A percentile compares a stretch with the other conserved stretches of the same genome.
These are phyloP conservation scores for Heliconius nattereri DNA, from an alignment of 1,140 invertebrate genomes.

Conservation along the genomic window DNA sequence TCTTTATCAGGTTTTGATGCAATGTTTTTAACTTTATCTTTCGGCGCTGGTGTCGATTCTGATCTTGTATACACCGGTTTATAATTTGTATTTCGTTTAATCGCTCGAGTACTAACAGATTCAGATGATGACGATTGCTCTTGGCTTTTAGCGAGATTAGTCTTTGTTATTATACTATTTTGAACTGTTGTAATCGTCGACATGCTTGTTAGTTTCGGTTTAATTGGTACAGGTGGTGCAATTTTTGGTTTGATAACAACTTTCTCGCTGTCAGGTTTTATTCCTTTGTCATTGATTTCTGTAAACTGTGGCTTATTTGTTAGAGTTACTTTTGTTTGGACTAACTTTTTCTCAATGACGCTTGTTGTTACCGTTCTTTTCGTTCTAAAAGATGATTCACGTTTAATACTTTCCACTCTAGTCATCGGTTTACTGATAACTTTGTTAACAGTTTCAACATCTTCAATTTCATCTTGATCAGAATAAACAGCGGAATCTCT, in stretches of 20 bases:
- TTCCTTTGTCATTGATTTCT: conserved; percentile 38
- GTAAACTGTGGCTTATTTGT: conserved; percentile 47
- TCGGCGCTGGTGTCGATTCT: conserved; percentile 52
- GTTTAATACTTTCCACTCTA: conserved; percentile 62
- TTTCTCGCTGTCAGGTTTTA: conserved; percentile 31
- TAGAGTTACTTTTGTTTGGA: conserved; percentile 47
- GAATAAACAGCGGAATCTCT: conserved; percentile 93
- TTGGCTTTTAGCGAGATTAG: conserved; percentile 45
- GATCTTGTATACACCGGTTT: conserved; percentile 52
- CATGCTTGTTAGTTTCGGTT: conserved; percentile 70
- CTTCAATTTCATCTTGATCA: conserved; percentile 81
- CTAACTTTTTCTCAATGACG: conserved; percentile 50
- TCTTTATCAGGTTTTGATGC: conserved; percentile 27
- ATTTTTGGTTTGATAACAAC: conserved; percentile 58
- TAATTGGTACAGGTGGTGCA: conserved; percentile 74
- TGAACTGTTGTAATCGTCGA: conserved; percentile 43
- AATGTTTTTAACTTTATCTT: conserved; percentile 45
- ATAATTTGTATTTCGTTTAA: conserved; percentile 55
- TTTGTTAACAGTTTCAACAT: conserved; percentile 48
- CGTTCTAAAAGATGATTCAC: conserved; percentile 54
- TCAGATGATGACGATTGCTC: conserved; percentile 56
- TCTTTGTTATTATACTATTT: conserved; percentile 49
- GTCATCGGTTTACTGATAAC: conserved; percentile 54
- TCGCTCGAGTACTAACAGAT: conserved; percentile 53
- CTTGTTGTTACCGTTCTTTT: conserved; percentile 52